Conservation (phyloP, 2,888 invertebrate genomes). For the Amphipoea lucens region DNA sequence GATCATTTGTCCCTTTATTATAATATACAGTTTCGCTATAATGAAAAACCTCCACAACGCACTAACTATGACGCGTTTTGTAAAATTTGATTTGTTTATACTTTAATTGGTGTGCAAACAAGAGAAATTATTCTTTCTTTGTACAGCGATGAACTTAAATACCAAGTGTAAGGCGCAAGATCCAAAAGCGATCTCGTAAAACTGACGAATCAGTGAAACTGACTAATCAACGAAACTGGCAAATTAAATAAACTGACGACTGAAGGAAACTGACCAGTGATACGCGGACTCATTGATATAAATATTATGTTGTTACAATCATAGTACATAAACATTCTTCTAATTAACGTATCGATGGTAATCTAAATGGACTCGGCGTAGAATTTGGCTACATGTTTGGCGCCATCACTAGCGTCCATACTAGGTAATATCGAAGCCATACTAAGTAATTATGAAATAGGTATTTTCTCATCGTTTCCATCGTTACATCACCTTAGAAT, state of each 20-base stretch:
- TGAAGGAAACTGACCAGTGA: too few species aligned
- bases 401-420: too few species aligned
- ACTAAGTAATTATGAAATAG: neutral
- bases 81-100: neutral
- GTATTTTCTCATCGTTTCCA: neutral
- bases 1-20: conserved; percentile 17
- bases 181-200: neutral
- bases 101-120: neutral
- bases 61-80: neutral
- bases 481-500: neutral
- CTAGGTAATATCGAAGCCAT: neutral
- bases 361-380: neutral
- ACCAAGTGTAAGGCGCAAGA: neutral
- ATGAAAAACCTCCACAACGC: neutral
- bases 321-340: neutral
- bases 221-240: too few species aligned
- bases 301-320: neutral
- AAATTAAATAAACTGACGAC: too few species aligned
- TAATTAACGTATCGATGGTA: too few species aligned
- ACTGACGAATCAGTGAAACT: too few species aligned
- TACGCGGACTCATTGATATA: neutral
- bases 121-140: neutral
- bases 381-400: neutral
- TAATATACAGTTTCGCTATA: conserved; percentile 13
- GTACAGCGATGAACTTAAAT: neutral